These are phyloP conservation scores for Bellardia pandia DNA, from an alignment of 2,888 invertebrate genomes.

Conservation along the genomic window DNA sequence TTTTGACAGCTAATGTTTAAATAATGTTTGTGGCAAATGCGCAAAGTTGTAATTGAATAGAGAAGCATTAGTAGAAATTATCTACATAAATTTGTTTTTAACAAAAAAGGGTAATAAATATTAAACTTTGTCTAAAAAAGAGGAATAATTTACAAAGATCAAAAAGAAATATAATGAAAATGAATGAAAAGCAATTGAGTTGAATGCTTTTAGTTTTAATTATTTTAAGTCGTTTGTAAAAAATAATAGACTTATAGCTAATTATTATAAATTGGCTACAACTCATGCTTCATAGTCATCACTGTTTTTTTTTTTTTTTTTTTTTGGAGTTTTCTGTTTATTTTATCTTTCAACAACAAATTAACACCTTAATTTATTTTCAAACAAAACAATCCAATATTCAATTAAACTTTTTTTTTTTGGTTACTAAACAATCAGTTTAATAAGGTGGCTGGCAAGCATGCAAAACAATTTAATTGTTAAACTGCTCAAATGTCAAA, in stretches of 20 bases:
- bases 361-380: conserved; percentile 45
- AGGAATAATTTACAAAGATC: background rate
- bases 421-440: background rate
- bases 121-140: background rate
- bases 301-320: too few relatives aligned
- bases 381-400: background rate
- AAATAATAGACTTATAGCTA: background rate
- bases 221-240: background rate
- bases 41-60: background rate
- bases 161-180: too few relatives aligned
- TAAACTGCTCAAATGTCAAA: conserved; percentile 8
- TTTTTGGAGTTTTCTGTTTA: background rate
- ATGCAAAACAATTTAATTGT: conserved; percentile 52
- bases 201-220: too few relatives aligned
- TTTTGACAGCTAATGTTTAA: conserved; percentile 1
- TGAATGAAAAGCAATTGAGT: too few relatives aligned
- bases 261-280: background rate
- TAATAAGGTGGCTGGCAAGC: conserved; percentile 28
- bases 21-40: background rate
- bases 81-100: background rate
- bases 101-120: background rate
- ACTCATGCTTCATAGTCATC: background rate
- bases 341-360: conserved; percentile 33
- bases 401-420: conserved; percentile 26
- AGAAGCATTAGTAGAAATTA: too few relatives aligned